Conservation (phyloP, 2,888 invertebrate genomes). For the Cristatella mucedo region DNA sequence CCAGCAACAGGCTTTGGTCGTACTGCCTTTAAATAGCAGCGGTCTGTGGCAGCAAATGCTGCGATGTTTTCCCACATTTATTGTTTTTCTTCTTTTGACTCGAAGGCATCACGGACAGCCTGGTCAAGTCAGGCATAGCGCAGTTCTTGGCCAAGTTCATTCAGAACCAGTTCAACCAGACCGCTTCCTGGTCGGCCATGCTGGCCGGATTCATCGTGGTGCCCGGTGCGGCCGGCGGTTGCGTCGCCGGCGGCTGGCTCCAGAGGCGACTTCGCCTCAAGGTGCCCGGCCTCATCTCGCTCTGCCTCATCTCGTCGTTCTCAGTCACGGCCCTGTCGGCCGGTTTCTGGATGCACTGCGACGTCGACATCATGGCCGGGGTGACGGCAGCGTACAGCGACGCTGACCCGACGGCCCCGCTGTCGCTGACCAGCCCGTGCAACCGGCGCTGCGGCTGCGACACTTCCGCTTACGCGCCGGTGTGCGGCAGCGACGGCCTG, state of each 20-base stretch:
- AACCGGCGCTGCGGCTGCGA: slow-evolving; percentile 48
- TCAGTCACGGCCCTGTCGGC: background rate
- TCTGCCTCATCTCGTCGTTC: slow-evolving; percentile 15
- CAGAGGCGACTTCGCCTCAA: slow-evolving; percentile 23
- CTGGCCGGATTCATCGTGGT: slow-evolving; percentile 43
- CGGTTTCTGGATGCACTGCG: slow-evolving; percentile 5
- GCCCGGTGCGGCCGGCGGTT: slow-evolving; percentile 29
- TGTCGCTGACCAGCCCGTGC: slow-evolving; percentile 32
- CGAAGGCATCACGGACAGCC: slow-evolving; percentile 48
- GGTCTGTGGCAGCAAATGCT: no score
- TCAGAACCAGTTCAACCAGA: slow-evolving; percentile 54
- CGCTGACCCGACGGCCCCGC: background rate
- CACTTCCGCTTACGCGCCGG: slow-evolving; percentile 48
- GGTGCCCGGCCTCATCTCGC: slow-evolving; percentile 21
- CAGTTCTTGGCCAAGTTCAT: slow-evolving; percentile 59
- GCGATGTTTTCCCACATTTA: no score
- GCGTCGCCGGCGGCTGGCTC: slow-evolving; percentile 26
- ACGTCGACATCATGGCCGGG: background rate
- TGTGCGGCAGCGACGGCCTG: slow-evolving; percentile 46
- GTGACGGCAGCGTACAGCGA: background rate
- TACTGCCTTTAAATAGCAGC: no score
- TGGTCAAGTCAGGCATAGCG: slow-evolving; percentile 47
- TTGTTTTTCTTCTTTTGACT: slow-evolving; percentile 53
- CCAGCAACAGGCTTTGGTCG: no score
- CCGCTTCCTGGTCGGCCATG: slow-evolving; percentile 51